A percentile compares a stretch with the other conserved stretches of the same genome.
Evolutionary conservation across 64 coral and sea anemone species (phyloP).

Genomic region (Cladopsammia gracilis): DNA sequence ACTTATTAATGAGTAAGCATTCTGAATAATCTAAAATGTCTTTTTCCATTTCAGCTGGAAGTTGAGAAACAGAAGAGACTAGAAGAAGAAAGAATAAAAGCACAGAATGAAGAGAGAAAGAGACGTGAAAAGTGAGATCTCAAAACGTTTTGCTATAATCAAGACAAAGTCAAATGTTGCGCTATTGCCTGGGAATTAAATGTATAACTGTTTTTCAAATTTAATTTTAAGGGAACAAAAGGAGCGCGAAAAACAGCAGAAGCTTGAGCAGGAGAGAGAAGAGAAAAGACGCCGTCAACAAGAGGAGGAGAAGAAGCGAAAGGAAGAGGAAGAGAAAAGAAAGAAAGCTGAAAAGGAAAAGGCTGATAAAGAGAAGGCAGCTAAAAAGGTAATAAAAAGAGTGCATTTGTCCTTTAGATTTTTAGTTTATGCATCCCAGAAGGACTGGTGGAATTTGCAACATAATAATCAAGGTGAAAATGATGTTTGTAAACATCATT

Average conservation of each 20-base stretch:
- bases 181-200: too few species aligned
- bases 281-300: conserved; percentile 84
- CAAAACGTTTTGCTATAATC: background rate
- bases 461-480: too few species aligned
- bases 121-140: conserved; percentile 87
- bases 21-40: background rate
- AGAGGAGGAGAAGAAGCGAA: conserved; percentile 93
- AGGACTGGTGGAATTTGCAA: too few species aligned
- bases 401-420: too few species aligned
- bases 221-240: conserved; percentile 86
- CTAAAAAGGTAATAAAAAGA: conserved; percentile 58
- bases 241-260: conserved; percentile 96
- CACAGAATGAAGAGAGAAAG: conserved; percentile 94
- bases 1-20: too few species aligned
- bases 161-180: too few species aligned
- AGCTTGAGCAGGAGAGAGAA: conserved; percentile 90
- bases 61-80: conserved; percentile 92
- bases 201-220: too few species aligned
- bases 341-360: conserved; percentile 97
- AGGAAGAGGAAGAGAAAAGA: conserved; percentile 94
- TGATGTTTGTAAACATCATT: too few species aligned
- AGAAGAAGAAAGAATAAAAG: conserved; percentile 93
- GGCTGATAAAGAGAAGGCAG: conserved; percentile 87
- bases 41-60: conserved; percentile 76
- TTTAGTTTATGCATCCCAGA: too few species aligned